Conservation (phyloP, 2,113 vertebrate genomes). For the Tylochromis polylepis region DNA sequence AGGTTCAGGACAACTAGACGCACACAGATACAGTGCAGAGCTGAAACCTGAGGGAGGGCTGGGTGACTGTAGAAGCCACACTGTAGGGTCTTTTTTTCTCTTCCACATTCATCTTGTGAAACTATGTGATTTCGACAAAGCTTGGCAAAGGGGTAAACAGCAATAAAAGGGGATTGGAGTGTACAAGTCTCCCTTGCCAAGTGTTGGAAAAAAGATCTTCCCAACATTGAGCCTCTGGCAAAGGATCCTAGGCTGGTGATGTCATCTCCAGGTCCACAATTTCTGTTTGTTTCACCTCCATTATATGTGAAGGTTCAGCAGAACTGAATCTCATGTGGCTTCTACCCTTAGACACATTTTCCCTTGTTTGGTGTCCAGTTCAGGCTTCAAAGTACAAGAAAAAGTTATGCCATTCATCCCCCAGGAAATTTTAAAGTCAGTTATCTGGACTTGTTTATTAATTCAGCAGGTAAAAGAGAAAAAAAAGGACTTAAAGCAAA, state of each 20-base stretch:
- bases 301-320: constrained; percentile 45
- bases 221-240: constrained; percentile 55
- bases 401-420: neutral
- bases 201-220: constrained; percentile 47
- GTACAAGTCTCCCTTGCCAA: constrained; percentile 46
- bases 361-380: constrained; percentile 34
- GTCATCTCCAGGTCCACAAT: constrained; percentile 61
- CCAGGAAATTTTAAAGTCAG: neutral
- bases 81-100: constrained; percentile 17
- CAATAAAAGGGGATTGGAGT: constrained; percentile 58
- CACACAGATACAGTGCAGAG: neutral
- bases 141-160: constrained; percentile 60
- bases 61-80: neutral
- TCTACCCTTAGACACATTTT: constrained; percentile 42
- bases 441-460: neutral
- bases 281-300: constrained; percentile 61
- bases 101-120: constrained; percentile 59
- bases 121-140: constrained; percentile 53
- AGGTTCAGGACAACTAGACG: neutral
- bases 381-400: neutral
- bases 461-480: neutral
- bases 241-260: constrained; percentile 45
- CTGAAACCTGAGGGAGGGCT: constrained; percentile 1
- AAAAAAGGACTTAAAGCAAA: neutral
- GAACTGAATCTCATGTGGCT: constrained; percentile 22